phyloP scores from a whole-genome alignment of 2,888 invertebrate genomes.

The Oegoconia quadripuncta region DNA sequence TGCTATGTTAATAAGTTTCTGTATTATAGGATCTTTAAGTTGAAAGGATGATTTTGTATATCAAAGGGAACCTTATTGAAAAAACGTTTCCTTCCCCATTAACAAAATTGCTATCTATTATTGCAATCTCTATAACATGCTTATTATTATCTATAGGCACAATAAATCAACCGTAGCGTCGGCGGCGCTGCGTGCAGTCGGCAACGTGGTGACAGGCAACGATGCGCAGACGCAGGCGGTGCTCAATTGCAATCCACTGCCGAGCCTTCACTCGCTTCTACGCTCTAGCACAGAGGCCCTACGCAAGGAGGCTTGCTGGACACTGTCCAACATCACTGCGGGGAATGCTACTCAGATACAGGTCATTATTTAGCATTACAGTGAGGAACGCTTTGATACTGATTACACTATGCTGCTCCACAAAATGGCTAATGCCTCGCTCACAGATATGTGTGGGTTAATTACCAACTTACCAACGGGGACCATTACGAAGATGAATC shows the following conservation, averaged over 20 bases:
- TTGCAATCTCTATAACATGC: conserved; percentile 1
- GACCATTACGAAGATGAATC: too few relatives aligned
- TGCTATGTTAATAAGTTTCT: too few relatives aligned
- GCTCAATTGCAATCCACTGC: conserved; percentile 93
- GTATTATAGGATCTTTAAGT: too few relatives aligned
- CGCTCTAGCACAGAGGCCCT: conserved; percentile 90
- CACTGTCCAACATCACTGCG: conserved; percentile 97
- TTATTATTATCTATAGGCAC: conserved; percentile 78
- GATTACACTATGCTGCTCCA: too few relatives aligned
- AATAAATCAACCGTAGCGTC: conserved; percentile 90
- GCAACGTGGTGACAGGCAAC: conserved; percentile 98
- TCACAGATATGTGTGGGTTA: too few relatives aligned
- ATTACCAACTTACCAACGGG: too few relatives aligned
- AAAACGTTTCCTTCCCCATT: too few relatives aligned
- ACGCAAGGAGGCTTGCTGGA: conserved; percentile 98
- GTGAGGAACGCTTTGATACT: neutral
- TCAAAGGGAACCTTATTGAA: too few relatives aligned
- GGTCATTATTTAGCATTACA: conserved; percentile 52
- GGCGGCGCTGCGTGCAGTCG: conserved; percentile 96
- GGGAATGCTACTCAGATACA: conserved; percentile 97
- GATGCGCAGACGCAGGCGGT: conserved; percentile 97
- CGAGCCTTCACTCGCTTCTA: conserved; percentile 84
- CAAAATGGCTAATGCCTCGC: too few relatives aligned
- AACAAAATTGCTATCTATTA: neutral
- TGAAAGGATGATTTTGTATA: too few relatives aligned